Conservation (phyloP, 1,140 invertebrate genomes). For the Ostrea denselamellosa region DNA sequence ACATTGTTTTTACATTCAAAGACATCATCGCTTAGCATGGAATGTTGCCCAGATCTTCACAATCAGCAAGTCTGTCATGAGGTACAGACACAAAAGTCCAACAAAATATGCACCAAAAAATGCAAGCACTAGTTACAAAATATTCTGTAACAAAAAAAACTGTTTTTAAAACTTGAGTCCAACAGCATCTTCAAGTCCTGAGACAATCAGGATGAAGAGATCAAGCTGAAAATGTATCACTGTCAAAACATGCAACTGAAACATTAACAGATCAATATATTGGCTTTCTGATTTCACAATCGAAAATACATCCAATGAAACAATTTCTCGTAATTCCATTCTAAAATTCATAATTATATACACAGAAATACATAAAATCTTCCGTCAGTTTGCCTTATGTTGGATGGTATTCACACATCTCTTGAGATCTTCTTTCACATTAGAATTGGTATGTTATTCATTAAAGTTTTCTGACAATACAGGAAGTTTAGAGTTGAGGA, state of each 20-base stretch:
- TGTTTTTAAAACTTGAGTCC: conserved; percentile 2
- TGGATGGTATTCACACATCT: background rate
- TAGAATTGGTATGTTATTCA: background rate
- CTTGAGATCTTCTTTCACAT: background rate
- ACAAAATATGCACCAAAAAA: conserved; percentile 37
- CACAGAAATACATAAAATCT: background rate
- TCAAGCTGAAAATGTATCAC: background rate
- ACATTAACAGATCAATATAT: background rate
- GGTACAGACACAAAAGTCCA: conserved; percentile 23
- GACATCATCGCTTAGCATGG: background rate
- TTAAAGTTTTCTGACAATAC: background rate
- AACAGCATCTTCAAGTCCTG: background rate
- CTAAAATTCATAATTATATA: background rate
- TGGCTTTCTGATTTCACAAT: background rate
- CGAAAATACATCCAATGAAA: background rate
- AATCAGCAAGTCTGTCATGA: background rate
- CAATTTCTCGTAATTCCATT: background rate
- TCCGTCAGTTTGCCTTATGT: background rate
- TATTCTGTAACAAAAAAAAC: background rate
- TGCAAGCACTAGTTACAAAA: conserved; percentile 18
- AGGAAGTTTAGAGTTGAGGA: background rate
- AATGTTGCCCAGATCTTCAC: conserved; percentile 23
- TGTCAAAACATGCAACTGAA: background rate
- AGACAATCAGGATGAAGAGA: background rate
- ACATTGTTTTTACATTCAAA: background rate